These are phyloP conservation scores for Piaya cayana DNA, from an alignment of 2,113 vertebrate genomes.

Conservation along the genomic window DNA sequence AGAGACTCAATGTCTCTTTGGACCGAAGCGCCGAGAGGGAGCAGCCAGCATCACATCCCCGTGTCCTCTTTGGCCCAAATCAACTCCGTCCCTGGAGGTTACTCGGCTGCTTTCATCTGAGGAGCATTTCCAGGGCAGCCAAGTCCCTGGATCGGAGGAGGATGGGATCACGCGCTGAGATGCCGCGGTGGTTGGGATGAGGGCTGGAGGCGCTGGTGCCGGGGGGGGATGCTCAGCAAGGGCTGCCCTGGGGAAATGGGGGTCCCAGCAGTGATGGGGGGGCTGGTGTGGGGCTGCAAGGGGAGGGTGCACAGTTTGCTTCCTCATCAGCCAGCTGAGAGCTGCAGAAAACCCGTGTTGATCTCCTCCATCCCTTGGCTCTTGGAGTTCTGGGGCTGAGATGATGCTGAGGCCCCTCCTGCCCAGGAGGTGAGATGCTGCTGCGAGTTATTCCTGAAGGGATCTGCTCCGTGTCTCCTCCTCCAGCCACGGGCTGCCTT, in stretches of 20 bases:
- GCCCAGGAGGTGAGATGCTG: not conserved
- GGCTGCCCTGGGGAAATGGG: no score
- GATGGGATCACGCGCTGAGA: not conserved
- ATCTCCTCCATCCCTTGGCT: accelerated
- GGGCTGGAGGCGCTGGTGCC: no score
- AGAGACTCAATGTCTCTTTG: accelerated
- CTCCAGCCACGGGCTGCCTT: not conserved
- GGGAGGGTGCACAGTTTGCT: not conserved
- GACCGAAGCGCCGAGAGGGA: accelerated
- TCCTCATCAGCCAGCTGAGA: not conserved
- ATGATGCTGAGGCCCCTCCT: not conserved
- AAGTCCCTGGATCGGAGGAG: not conserved
- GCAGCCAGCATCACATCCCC: not conserved
- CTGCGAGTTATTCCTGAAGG: not conserved
- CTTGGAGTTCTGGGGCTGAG: not conserved
- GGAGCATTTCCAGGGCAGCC: not conserved
- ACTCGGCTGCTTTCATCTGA: not conserved
- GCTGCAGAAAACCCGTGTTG: not conserved
- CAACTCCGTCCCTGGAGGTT: not conserved
- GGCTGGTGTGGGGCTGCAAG: not conserved
- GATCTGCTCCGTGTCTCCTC: not conserved
- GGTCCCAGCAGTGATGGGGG: no score
- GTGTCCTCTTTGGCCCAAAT: not conserved
- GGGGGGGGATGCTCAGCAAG: no score
- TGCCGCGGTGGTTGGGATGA: not conserved